Conservation (phyloP, 2,888 invertebrate genomes). For the Augochlorella aurata region DNA sequence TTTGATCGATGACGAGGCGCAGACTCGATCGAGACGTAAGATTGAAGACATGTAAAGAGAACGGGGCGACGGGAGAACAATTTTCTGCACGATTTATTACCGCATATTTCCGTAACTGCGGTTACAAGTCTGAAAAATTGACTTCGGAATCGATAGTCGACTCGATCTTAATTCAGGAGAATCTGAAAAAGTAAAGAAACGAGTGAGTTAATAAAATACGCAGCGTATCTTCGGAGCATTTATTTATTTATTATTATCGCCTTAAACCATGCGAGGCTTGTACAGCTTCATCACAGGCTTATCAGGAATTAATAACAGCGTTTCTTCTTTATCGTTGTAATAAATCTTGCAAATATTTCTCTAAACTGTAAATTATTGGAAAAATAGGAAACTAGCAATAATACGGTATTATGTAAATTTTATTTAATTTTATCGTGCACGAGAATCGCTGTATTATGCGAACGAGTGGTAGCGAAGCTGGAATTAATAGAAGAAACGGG, state of each 20-base stretch:
- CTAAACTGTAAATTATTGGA: not conserved
- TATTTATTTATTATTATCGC: too few species aligned
- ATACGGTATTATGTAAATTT: not conserved
- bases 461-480: not conserved
- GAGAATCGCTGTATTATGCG: not conserved
- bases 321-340: not conserved
- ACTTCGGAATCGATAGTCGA: not conserved
- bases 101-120: constrained; percentile 7
- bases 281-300: too few species aligned
- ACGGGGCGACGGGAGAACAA: not conserved
- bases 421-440: not conserved
- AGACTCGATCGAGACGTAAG: constrained; percentile 21
- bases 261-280: too few species aligned
- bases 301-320: too few species aligned
- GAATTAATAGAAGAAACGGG: not conserved
- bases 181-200: too few species aligned
- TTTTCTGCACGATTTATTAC: constrained; percentile 22
- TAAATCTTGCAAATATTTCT: not conserved
- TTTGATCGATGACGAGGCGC: constrained; percentile 19
- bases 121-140: not conserved
- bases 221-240: not conserved
- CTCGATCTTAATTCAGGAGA: too few species aligned
- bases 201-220: too few species aligned
- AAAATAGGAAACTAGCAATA: not conserved
- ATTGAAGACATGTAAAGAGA: constrained; percentile 6